These are phyloP conservation scores for Okamejei kenojei DNA, from an alignment of 2,797 vertebrate genomes.

Conservation along the genomic window DNA sequence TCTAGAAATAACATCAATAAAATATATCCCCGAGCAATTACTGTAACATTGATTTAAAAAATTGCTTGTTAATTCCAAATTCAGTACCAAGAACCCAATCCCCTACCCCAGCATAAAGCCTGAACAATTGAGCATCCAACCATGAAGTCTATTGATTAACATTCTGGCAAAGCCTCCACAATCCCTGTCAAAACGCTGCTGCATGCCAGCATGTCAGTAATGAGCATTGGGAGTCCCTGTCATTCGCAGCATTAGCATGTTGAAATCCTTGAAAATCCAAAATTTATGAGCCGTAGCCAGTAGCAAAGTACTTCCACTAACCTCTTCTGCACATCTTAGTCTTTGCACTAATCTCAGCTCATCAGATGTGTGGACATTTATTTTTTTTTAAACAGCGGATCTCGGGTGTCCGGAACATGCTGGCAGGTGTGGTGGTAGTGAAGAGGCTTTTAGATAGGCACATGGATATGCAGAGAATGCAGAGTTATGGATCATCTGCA, in stretches of 20 bases:
- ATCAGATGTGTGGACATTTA: background rate
- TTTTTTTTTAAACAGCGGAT: no score
- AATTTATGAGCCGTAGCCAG: background rate
- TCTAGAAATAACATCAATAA: no score
- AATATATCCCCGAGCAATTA: background rate
- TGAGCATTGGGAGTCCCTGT: background rate
- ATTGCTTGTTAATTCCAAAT: background rate
- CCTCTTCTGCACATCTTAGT: background rate
- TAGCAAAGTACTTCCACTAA: background rate
- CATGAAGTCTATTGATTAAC: background rate
- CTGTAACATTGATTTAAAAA: background rate
- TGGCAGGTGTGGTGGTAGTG: no score
- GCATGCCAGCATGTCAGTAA: background rate
- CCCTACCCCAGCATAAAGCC: background rate
- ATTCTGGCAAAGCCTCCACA: background rate
- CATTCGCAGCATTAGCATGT: background rate
- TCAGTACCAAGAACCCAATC: no score
- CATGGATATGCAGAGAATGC: no score
- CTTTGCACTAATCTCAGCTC: background rate
- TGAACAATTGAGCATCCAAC: background rate
- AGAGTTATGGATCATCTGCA: no score
- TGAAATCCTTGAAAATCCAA: background rate
- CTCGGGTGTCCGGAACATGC: no score
- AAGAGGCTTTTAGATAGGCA: no score
- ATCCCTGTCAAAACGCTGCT: background rate